A percentile compares a stretch with the other conserved stretches of the same genome.
Conservation (phyloP, 2,797 vertebrate genomes). For the Neomorphus geoffroyi region DNA sequence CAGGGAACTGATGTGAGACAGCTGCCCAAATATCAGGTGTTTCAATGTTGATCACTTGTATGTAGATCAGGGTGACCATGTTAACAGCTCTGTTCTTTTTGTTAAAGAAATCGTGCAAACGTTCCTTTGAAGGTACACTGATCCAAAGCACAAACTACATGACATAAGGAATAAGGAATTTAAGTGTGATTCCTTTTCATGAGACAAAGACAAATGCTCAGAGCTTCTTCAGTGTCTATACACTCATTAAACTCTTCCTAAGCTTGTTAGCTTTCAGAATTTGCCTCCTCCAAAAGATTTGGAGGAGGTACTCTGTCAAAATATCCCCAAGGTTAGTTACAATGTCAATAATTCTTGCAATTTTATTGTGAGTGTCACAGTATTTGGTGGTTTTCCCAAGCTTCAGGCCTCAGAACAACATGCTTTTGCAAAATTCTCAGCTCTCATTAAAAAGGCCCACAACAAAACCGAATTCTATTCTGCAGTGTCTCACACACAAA, state of each 20-base stretch:
- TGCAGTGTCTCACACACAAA: background rate
- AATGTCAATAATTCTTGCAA: background rate
- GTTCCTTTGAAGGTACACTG: background rate
- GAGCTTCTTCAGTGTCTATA: background rate
- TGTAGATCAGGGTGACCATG: background rate
- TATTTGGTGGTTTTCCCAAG: background rate
- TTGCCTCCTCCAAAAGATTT: background rate
- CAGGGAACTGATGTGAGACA: background rate
- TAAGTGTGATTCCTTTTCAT: background rate
- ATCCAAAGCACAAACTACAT: background rate
- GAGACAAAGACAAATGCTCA: background rate
- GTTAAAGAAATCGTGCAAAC: background rate
- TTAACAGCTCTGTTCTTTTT: background rate
- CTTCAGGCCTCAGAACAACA: background rate
- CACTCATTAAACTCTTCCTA: constrained; percentile 20
- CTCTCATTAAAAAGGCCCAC: background rate
- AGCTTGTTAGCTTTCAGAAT: background rate
- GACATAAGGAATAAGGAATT: background rate
- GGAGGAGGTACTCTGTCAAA: background rate
- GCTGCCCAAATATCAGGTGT: background rate
- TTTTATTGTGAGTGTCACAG: background rate
- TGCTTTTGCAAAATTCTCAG: background rate
- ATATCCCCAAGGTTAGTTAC: background rate
- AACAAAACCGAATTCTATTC: background rate
- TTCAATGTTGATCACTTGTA: background rate